A percentile compares a stretch with the other conserved stretches of the same genome.
phyloP scores from a whole-genome alignment of 2,113 vertebrate species.

The Pollimyrus isidori region DNA sequence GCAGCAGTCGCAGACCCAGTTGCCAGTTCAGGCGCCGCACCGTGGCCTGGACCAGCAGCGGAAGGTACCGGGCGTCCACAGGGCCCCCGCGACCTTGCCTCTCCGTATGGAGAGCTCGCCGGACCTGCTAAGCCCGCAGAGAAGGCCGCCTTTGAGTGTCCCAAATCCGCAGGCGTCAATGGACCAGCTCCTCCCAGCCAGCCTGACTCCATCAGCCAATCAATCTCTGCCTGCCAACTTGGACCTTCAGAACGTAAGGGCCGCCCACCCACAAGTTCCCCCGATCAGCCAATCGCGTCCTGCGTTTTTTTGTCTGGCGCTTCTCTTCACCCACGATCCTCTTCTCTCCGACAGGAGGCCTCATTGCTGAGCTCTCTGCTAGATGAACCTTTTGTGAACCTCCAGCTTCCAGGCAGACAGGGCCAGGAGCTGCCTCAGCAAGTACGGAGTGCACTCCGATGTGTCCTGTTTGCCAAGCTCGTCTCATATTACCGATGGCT shows the following conservation, averaged over 20 bases:
- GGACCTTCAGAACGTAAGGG: constrained; percentile 18
- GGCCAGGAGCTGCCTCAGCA: constrained; percentile 30
- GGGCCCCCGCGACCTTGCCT: background rate
- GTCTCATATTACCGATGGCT: background rate
- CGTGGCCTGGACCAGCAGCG: background rate
- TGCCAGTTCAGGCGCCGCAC: background rate
- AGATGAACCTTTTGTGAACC: constrained; percentile 34
- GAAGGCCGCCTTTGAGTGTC: background rate
- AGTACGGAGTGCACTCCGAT: constrained; percentile 17
- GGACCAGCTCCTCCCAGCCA: background rate
- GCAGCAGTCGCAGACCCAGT: background rate
- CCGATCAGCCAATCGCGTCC: too few species aligned
- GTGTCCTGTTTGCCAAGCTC: too few species aligned
- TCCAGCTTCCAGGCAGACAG: constrained; percentile 25
- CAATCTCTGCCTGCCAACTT: background rate
- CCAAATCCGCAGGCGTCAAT: background rate
- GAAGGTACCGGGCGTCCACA: background rate
- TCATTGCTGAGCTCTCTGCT: constrained; percentile 36
- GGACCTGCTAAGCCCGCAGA: background rate
- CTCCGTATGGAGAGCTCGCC: background rate
- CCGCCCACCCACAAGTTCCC: background rate
- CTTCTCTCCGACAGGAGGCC: background rate
- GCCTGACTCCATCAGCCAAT: background rate
- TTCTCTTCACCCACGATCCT: background rate
- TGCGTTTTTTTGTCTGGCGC: background rate